Base-by-base conservation (phyloP, 2,113 vertebrate species). In the Excalfactoria chinensis region DNA sequence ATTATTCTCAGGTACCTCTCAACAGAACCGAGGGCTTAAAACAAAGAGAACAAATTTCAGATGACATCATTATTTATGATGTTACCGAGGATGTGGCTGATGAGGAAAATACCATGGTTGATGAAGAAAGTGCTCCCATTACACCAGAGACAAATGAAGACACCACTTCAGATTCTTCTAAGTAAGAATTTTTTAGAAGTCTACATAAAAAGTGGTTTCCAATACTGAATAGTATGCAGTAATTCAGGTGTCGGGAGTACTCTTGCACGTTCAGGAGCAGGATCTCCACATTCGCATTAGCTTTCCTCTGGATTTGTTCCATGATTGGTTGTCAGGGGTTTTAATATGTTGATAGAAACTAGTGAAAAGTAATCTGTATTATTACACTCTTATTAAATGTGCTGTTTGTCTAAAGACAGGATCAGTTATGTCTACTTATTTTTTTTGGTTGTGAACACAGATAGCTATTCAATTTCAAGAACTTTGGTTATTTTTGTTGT, bases 61-160 rank as follows among this genome's bases (percentile, higher is more conserved):
- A 99, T 71, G 99, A 99, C 18, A 98, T 99, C 37, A 98, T 99
- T 91, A 98, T 99, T 96, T 99, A 99, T 95, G 98, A 99, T 86
- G 91, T 99, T 74, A 98, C 98, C 18, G 98, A 98, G 49, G 97
- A 97, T 32, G 97, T 98, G 40, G 73, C 44, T 75, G 95, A 93
- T 62, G 95, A 95, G 80, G 97, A 97, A 87, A 97, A 97, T 93
- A 55, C 88, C 2, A 89, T 96, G 91, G 88, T 15, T n/a, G 98
- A 98, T 87, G 93, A 98, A 73, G 98, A 97, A 77, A 97, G 95
- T 94, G 84, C 96, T 78, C 94, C 97, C 19, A 53, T 97, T 96
- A 97, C 96, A 79, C 97, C 97, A 80, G 98, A 98, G 97, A 86
- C 95, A 68, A 97, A 86, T 91, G 98, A 98, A 71, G 97, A 98